Percentiles rank a stretch among this genome's conserved stretches.
Conservation (phyloP, 2,113 vertebrate species). For the Myxocyprinus asiaticus region DNA sequence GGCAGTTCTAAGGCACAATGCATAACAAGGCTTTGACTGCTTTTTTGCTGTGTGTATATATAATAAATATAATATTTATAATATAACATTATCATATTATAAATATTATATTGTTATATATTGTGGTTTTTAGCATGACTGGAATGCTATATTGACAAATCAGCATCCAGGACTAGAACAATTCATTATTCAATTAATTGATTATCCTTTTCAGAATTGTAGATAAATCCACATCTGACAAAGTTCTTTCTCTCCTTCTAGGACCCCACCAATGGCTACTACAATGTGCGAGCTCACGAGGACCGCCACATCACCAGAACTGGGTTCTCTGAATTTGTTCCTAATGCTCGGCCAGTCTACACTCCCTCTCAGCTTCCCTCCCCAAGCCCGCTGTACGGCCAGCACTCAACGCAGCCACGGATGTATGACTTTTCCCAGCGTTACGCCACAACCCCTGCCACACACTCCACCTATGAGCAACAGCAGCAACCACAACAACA, state of each 20-base stretch:
- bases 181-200: too few relatives aligned
- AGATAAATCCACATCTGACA: not conserved
- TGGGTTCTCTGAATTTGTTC: conserved; percentile 80
- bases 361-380: conserved; percentile 76
- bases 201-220: too few relatives aligned
- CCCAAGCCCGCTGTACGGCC: conserved; percentile 73
- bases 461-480: conserved; percentile 77
- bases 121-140: too few relatives aligned
- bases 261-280: conserved; percentile 92
- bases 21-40: too few relatives aligned
- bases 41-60: too few relatives aligned
- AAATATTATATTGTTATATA: too few relatives aligned
- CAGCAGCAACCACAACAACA: conserved; percentile 58
- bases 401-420: conserved; percentile 73
- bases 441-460: conserved; percentile 75
- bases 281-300: conserved; percentile 87
- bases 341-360: conserved; percentile 77
- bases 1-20: too few relatives aligned
- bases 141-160: too few relatives aligned
- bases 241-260: conserved; percentile 47
- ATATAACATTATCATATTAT: too few relatives aligned
- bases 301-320: conserved; percentile 74
- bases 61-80: too few relatives aligned
- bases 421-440: conserved; percentile 81
- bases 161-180: too few relatives aligned